Evolutionary conservation across 2,888 invertebrate genomes (phyloP), one percentile per base, ranked within the genome.

Genomic region (Smittia sp.): DNA sequence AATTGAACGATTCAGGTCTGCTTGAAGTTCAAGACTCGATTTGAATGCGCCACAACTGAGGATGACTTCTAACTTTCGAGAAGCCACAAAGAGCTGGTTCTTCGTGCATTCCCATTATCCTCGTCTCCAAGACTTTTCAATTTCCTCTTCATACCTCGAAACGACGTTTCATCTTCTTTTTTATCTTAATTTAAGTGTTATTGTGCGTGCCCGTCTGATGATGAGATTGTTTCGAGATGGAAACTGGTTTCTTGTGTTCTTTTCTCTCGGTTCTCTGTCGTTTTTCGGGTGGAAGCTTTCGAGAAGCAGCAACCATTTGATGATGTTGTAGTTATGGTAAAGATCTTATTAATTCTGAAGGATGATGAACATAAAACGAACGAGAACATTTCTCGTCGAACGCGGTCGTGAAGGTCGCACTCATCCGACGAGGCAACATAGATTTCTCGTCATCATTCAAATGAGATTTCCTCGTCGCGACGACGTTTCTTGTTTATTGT

Each of bases 121-220:
- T 58, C 24, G 24, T 22, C 20, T 11, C 24, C 58, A 58, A 58
- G 24, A 58, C 20, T 58, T 58, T 58, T 58, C 58, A 58, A 58
- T 58, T 58, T 58, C 58, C 58, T 58, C 24, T 20, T 58, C 46
- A 58, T 58, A 24, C 24, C 58, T 58, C 24, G 11, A 24, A 58
- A 58, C 46, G 58, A 58, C 58, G 58, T 58, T 58, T 70, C 54
- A 70, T 70, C n/a, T 70, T 18, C 18, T 54, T 54, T n/a, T 25
- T 68, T 9, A 27, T 13, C 32, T 70, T 70, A 58, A 58, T 70
- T 70, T 70, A 41, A 70, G 54, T 70, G 32, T 70, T 70, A 70
- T 58, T 70, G 54, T 70, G 70, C 70, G 70, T 70, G 70, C 54
- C 46, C 70, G 27, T 32, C 54, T 58, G 58, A 58, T 25, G 70